Base-by-base conservation (phyloP, 2,888 invertebrate genomes). In the Pollenia labialis region DNA sequence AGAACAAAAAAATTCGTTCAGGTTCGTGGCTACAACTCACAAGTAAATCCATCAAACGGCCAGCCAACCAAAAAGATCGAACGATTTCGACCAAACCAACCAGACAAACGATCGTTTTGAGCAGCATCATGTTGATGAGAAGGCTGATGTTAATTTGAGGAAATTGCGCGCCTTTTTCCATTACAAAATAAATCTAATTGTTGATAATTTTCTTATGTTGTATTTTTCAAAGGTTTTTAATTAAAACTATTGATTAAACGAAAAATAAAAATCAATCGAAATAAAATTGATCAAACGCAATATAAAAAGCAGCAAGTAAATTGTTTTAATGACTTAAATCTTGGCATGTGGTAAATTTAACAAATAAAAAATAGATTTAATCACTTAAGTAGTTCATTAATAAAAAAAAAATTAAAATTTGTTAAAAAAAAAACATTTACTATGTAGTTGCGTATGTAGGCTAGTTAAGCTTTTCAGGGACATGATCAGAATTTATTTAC, bases 101-200 rank as follows among this genome's bases (percentile, higher is more conserved):
- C 56, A 69, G 69, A 48, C 40, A n/a, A 40, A 18, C 12, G 16
- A 18, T 62, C 14, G 32, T 8, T 60, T 52, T 64, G 18, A 52
- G 56, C 56, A 46, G 10, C 14, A 14, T 18, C 18, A 50, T 44
- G 14, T 60, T 68, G 23, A 60, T 58, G 23, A 60, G 56, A 2
- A 48, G 32, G 14, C 48, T 62, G 40, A 50, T 81, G 64, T 16
- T 16, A n/a, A 44, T 44, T 87, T 85, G 81, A 68, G 58, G 89
- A 89, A 89, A 89, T 50, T 89, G 89, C 89, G 89, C 89, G 89
- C 89, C 89, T 89, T 90, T 89, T 23, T 23, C 89, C 89, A 89
- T 89, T 89, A 89, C 89, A 81, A 81, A 62, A 14, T 23, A 46
- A 89, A 89, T 89, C 89, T 85, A 89, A 89, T 89, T 90, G 87